Evolutionary conservation across 2,797 vertebrate genomes (phyloP).

Genomic region (Amblyraja radiata): DNA sequence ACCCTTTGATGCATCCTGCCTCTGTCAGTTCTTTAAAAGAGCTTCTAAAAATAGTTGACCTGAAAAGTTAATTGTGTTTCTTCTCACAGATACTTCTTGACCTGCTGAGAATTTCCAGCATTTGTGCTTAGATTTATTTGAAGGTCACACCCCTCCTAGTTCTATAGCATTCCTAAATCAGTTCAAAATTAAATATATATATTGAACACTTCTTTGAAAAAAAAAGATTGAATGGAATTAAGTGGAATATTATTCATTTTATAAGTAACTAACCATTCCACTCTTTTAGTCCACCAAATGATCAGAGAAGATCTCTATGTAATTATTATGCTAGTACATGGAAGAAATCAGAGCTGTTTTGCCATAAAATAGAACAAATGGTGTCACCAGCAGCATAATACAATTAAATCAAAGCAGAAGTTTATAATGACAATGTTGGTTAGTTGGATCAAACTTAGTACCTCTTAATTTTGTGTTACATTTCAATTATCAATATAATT

Average conservation of each 20-base stretch:
- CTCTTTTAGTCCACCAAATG: neutral
- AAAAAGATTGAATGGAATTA: neutral
- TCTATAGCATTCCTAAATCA: neutral
- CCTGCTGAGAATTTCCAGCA: no score
- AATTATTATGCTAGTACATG: neutral
- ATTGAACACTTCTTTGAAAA: neutral
- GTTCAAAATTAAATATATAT: neutral
- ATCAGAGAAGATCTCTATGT: neutral
- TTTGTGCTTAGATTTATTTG: no score
- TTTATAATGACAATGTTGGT: neutral
- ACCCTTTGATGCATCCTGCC: neutral
- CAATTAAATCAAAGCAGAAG: neutral
- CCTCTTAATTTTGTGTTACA: neutral
- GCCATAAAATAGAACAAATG: neutral
- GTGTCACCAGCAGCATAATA: neutral
- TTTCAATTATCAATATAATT: neutral
- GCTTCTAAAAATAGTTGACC: neutral
- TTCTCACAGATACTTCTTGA: no score
- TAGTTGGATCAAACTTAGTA: neutral
- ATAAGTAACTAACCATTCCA: neutral
- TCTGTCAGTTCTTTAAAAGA: neutral
- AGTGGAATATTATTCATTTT: neutral
- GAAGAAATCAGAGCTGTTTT: neutral
- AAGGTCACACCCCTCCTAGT: neutral
- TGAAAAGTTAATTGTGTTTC: no score